These are phyloP conservation scores for Trachymyrmex cornetzi DNA, from an alignment of 1,140 invertebrate species.

Conservation along the genomic window DNA sequence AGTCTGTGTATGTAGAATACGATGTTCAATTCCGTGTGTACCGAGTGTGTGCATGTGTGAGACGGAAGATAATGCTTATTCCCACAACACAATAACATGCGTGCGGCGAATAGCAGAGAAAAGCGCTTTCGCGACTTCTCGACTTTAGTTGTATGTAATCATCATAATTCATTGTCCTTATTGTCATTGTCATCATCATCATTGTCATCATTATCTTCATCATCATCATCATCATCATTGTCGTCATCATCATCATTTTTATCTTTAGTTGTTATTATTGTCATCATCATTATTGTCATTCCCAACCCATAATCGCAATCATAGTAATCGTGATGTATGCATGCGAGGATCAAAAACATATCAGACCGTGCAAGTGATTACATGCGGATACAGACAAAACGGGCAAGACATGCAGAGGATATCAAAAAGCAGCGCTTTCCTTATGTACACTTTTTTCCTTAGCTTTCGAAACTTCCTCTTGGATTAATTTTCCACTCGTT, in stretches of 20 bases:
- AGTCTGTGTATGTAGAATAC: slow-evolving; percentile 33
- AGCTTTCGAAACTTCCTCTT: slow-evolving; percentile 39
- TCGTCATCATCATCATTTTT: slow-evolving; percentile 12
- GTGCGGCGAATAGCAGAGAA: slow-evolving; percentile 11
- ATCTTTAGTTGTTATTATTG: not conserved
- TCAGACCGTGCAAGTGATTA: slow-evolving; percentile 77
- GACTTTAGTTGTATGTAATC: slow-evolving; percentile 3
- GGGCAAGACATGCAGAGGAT: slow-evolving; percentile 74
- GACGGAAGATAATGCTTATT: slow-evolving; percentile 34
- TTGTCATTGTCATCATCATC: not conserved
- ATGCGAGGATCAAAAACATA: slow-evolving; percentile 78
- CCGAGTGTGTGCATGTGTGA: slow-evolving; percentile 50
- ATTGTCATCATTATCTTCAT: not conserved
- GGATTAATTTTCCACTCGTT: slow-evolving; percentile 20
- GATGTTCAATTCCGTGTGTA: slow-evolving; percentile 42
- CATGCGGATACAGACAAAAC: slow-evolving; percentile 77
- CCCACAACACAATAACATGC: slow-evolving; percentile 58
- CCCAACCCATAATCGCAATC: slow-evolving; percentile 59
- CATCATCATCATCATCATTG: not conserved
- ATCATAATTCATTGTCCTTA: slow-evolving; percentile 1
- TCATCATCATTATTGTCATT: slow-evolving; percentile 31
- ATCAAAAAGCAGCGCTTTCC: slow-evolving; percentile 67
- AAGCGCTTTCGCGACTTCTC: slow-evolving; percentile 15
- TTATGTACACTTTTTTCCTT: slow-evolving; percentile 51
- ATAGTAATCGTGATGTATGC: slow-evolving; percentile 62